Base-by-base conservation (phyloP, 1,140 invertebrate species). In the Drosophila sp. region DNA sequence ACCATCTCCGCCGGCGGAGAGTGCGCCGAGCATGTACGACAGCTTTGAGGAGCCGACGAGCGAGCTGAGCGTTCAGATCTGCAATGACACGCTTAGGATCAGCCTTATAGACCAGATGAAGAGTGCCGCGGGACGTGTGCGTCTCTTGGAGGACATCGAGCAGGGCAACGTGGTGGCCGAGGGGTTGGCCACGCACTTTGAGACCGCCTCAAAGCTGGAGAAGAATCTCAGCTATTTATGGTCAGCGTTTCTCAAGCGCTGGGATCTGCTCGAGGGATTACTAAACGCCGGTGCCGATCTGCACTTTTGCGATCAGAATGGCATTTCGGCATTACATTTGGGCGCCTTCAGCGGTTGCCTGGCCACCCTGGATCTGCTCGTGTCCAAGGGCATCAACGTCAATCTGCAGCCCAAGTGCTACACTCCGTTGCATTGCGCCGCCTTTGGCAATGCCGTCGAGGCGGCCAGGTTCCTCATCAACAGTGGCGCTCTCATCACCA, bases 371-470 rank as follows among this genome's bases (percentile, higher is more conserved):
- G 94, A 93, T 58, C 95, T 94, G 78, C 92, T 97, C 4, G 93
- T 97, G 36, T 91, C 93, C 18, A 93, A 94, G 71, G 95, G 95
- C 1, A 94, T 94, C 45, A 94, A 95, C 83, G 93, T 96, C 3
- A 95, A 96, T 92, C 92, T 94, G 18, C 93, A 93, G 70, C 93
- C 94, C 61, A 95, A 95, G 91, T 94, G 94, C 71, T 95, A 95
- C 79, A 95, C 95, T 0, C 96, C 96, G 0, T 93, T 97, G 63
- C 96, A 97, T 91, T 96, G 95, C 81, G 96, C 96, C 4, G 96
- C 96, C 25, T 96, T 96, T 83, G 96, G 96, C 0, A 95, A 96
- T 86, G 95, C 95, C 38, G 92, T 94, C 5, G 95, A 95, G 81
- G 95, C 95, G 7, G 94, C 95, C 53, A 94, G 94, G 90, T 93